phyloP scores from a whole-genome alignment of 2,888 invertebrate genomes.

The Leptinotarsa rubiginosa region DNA sequence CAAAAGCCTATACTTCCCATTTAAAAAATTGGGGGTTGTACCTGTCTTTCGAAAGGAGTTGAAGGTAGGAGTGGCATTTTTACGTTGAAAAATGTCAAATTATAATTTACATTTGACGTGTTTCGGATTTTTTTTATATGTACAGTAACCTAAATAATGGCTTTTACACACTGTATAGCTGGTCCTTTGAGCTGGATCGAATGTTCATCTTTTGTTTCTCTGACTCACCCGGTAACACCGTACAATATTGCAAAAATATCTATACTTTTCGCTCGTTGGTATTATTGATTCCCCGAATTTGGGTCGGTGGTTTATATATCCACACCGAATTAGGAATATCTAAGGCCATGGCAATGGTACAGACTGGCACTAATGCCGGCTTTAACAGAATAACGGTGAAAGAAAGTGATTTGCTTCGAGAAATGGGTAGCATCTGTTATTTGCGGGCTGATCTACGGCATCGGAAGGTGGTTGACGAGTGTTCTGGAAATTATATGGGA shows the following conservation, averaged over 20 bases:
- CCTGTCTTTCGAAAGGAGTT: too few species aligned
- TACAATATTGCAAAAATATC: not conserved
- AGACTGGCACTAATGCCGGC: not conserved
- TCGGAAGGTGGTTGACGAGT: not conserved
- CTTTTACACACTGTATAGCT: too few species aligned
- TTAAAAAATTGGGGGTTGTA: too few species aligned
- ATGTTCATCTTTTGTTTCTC: too few species aligned
- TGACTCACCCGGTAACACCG: not conserved
- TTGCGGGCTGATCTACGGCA: not conserved
- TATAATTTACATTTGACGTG: too few species aligned
- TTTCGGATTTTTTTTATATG: too few species aligned
- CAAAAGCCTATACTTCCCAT: too few species aligned
- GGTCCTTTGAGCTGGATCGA: too few species aligned
- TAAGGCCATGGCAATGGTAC: conserved; percentile 11
- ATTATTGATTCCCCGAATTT: not conserved
- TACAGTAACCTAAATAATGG: too few species aligned
- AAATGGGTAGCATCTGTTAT: not conserved
- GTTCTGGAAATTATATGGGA: not conserved
- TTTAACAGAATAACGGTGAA: not conserved
- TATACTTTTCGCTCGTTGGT: not conserved
- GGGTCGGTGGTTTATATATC: not conserved
- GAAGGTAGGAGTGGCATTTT: too few species aligned
- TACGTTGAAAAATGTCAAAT: too few species aligned
- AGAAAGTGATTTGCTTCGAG: conserved; percentile 3
- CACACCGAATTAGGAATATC: conserved; percentile 7